phyloP scores from a whole-genome alignment of 2,888 invertebrate genomes.

The Phorcus lineatus region DNA sequence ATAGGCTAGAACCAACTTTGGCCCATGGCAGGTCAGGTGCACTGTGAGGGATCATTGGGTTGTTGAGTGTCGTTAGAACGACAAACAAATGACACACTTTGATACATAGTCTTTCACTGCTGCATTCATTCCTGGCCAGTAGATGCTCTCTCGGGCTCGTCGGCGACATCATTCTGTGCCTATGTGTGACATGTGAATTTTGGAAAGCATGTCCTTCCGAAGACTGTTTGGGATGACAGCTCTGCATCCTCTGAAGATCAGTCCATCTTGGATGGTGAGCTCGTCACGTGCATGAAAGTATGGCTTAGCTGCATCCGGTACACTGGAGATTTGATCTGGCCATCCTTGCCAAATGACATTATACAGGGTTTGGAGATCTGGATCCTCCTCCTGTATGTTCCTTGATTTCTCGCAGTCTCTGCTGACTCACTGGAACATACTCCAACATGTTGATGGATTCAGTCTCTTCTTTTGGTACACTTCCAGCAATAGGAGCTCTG shows the following conservation, averaged over 20 bases:
- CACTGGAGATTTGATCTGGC: slow-evolving; percentile 17
- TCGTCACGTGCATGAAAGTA: slow-evolving; percentile 16
- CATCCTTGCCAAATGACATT: slow-evolving; percentile 31
- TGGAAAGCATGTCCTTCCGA: background rate
- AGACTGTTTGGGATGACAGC: background rate
- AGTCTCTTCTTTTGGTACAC: background rate
- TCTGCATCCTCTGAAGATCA: background rate
- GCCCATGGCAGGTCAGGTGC: slow-evolving; percentile 36
- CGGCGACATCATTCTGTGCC: slow-evolving; percentile 27
- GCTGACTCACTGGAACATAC: background rate
- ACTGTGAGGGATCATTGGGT: slow-evolving; percentile 31
- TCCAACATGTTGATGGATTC: slow-evolving; percentile 28
- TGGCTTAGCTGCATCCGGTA: background rate
- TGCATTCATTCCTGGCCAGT: slow-evolving; percentile 37
- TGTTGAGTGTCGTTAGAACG: slow-evolving; percentile 25
- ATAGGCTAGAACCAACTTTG: slow-evolving; percentile 28
- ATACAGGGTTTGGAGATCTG: background rate
- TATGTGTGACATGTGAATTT: slow-evolving; percentile 20
- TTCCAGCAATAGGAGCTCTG: slow-evolving; percentile 21
- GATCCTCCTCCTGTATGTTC: slow-evolving; percentile 24
- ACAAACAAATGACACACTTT: slow-evolving; percentile 35
- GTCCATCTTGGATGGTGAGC: slow-evolving; percentile 14
- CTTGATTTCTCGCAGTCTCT: background rate
- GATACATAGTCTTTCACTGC: slow-evolving; percentile 31
- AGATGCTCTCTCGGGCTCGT: slow-evolving; percentile 31